Base-by-base conservation (phyloP, 2,113 vertebrate species). In the Abramis brama region DNA sequence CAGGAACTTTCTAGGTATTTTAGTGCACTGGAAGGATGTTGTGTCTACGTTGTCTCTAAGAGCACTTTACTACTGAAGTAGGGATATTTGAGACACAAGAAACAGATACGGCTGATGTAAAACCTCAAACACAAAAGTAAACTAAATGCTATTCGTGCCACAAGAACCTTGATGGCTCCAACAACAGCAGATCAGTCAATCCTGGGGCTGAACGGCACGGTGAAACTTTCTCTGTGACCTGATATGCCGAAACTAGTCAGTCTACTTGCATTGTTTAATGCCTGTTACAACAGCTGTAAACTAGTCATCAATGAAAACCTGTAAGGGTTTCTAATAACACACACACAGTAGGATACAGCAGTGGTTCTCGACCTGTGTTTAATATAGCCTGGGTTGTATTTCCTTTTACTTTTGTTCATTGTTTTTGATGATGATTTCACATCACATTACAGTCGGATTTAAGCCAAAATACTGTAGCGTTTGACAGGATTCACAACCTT, bases 111-210 rank as follows among this genome's bases (percentile, higher is more conserved):
- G 11, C 7, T 19, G 6, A 17, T 9, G 62, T 15, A 64, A 50
- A 79, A 68, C 33, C 68, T 36, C 21, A 64, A 74, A 52, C 25
- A 6, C n/a, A 50, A n/a, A 45, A 13, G 60, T 64, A 64, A 64
- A 64, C 68, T 43, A 11, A 71, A 43, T 0, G 8, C 5, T 8
- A 17, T 74, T 47, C 43, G 11, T 47, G 71, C 39, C 11, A 15
- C 39, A 47, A 74, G 11, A 74, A 74, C 43, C 23, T 15, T 7
- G 13, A 47, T 1, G 43, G 11, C 52, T 33, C 30, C 4, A 57
- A 57, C 25, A 57, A 77, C 79, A 87, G 59, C 77, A 71, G 52
- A 36, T 50, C 45, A 73, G 57, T 23, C 50, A 5, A 84, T 66
- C 10, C 25, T 30, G 45, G 13, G 25, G n/a, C 9, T 66, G 25